These are phyloP conservation scores for Macquaria australasica DNA, from an alignment of 2,113 vertebrate species.

Conservation along the genomic window DNA sequence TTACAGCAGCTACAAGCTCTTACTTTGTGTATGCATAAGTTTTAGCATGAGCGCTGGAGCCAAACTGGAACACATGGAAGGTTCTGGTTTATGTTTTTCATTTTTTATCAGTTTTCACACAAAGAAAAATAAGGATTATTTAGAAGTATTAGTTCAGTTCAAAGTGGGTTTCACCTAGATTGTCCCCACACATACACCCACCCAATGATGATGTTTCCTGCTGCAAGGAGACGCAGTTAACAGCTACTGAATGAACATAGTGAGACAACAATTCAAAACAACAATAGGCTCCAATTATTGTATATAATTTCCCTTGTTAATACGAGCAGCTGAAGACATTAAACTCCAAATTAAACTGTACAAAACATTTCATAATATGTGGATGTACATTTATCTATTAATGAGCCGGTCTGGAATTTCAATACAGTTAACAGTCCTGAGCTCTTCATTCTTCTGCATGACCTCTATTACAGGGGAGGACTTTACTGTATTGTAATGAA, in stretches of 20 bases:
- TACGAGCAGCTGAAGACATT: slow-evolving; percentile 1
- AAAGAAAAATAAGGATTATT: background rate
- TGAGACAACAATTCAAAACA: background rate
- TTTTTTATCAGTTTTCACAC: background rate
- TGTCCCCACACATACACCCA: no score
- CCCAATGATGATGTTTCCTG: background rate
- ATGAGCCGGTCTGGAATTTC: slow-evolving; percentile 37
- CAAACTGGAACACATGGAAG: background rate
- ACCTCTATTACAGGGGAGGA: slow-evolving; percentile 39
- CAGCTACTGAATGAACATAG: background rate
- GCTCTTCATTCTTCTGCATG: slow-evolving; percentile 14
- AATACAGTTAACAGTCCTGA: slow-evolving; percentile 21
- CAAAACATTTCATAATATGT: slow-evolving; percentile 15
- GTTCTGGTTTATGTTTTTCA: background rate
- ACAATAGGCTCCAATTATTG: slow-evolving; percentile 5
- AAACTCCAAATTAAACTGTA: slow-evolving; percentile 10
- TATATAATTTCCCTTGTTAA: slow-evolving; percentile 5
- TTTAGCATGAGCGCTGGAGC: background rate
- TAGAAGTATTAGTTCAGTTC: background rate
- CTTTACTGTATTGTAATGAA: slow-evolving; percentile 32
- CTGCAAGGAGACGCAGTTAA: background rate
- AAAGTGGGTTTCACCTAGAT: background rate
- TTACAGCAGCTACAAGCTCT: background rate
- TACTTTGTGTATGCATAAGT: background rate
- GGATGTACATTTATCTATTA: slow-evolving; percentile 27